Percentiles rank a stretch among this genome's conserved stretches.
These are phyloP conservation scores for Calameuta pallipes DNA, from an alignment of 2,888 invertebrate species.

Conservation along the genomic window DNA sequence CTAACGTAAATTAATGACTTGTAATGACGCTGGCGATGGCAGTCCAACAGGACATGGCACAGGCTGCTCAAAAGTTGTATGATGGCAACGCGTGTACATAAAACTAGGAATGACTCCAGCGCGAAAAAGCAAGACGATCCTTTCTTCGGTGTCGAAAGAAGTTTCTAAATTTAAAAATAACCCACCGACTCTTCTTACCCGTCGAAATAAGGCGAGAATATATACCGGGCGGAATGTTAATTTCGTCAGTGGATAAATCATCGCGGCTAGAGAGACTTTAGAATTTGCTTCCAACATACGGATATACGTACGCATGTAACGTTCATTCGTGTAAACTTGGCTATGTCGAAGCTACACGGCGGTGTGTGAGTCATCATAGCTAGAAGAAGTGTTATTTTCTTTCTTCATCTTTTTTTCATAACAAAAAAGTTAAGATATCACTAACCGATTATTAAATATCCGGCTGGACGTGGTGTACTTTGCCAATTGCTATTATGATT, in stretches of 20 bases:
- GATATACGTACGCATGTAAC: neutral
- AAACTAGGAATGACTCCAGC: neutral
- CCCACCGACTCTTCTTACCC: conserved; percentile 10
- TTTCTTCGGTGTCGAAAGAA: neutral
- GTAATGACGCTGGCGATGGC: conserved; percentile 22
- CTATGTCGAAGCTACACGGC: neutral
- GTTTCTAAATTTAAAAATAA: conserved; percentile 17
- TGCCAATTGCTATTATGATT: neutral
- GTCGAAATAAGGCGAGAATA: conserved; percentile 49
- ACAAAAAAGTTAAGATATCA: conserved; percentile 13
- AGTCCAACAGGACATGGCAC: neutral
- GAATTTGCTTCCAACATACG: neutral
- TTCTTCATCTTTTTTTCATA: conserved; percentile 19
- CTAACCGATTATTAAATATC: conserved; percentile 38
- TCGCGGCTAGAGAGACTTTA: conserved; percentile 15
- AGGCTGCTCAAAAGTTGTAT: neutral
- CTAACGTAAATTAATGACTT: conserved; percentile 43
- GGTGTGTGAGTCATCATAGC: neutral
- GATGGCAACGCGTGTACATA: neutral
- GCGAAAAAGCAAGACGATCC: neutral
- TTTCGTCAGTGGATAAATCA: conserved; percentile 50
- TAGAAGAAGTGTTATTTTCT: conserved; percentile 6
- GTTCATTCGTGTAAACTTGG: neutral
- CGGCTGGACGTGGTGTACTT: conserved; percentile 19
- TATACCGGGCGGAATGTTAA: conserved; percentile 48